Evolutionary conservation across 2,113 vertebrate species (phyloP).

Genomic region (Brachyistius frenatus): DNA sequence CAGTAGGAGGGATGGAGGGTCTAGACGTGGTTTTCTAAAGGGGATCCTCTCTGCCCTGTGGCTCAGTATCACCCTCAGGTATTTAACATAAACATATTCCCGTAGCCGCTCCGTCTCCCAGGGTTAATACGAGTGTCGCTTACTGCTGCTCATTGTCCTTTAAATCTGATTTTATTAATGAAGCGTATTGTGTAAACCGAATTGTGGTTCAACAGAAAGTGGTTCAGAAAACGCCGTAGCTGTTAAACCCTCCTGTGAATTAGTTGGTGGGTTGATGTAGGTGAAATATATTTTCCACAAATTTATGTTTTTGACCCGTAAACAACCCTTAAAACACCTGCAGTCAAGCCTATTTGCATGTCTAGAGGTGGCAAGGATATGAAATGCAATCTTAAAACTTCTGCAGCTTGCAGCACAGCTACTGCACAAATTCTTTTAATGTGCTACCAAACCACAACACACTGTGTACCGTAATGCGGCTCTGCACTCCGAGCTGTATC

Average conservation of each 20-base stretch:
- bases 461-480: background rate
- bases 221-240: too few species aligned
- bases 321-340: constrained; percentile 43
- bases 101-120: too few species aligned
- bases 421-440: constrained; percentile 35
- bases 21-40: constrained; percentile 18
- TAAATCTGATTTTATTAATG: background rate
- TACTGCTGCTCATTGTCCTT: background rate
- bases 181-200: too few species aligned
- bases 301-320: constrained; percentile 11
- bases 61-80: constrained; percentile 43
- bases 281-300: background rate
- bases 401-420: constrained; percentile 5
- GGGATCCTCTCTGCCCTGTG: constrained; percentile 37
- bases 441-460: constrained; percentile 36
- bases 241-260: too few species aligned
- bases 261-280: background rate
- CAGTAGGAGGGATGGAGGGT: constrained; percentile 41
- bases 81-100: constrained; percentile 30
- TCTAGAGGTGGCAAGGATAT: constrained; percentile 9
- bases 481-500: constrained; percentile 63
- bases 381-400: constrained; percentile 17
- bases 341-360: constrained; percentile 44
- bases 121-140: background rate
- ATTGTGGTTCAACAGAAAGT: too few species aligned